These are phyloP conservation scores for Cyclura pinguis DNA, from an alignment of 2,797 vertebrate species.

Conservation along the genomic window DNA sequence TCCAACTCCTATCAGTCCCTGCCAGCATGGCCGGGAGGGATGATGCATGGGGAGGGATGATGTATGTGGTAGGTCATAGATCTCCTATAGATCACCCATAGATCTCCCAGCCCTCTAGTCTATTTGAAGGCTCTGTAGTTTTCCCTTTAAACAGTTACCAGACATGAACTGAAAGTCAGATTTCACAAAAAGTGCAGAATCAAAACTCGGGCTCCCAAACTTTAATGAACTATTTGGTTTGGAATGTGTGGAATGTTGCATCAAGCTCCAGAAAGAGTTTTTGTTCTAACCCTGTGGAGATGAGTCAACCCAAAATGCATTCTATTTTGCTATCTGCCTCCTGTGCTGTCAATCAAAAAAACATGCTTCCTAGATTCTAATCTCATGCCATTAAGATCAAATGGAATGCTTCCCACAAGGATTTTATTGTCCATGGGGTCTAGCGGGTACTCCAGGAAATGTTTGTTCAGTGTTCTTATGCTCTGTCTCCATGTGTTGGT, in stretches of 20 bases:
- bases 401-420: background rate
- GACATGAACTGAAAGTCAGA: background rate
- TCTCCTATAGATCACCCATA: background rate
- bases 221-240: background rate
- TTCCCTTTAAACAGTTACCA: background rate
- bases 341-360: constrained; percentile 19
- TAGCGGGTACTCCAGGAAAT: constrained; percentile 21
- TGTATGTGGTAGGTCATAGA: too few species aligned
- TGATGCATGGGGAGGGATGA: too few species aligned
- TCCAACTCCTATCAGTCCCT: too few species aligned
- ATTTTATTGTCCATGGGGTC: background rate
- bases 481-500: background rate
- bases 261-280: background rate
- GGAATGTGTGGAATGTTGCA: background rate
- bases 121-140: background rate
- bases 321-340: background rate
- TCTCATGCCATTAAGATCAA: background rate
- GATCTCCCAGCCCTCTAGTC: background rate
- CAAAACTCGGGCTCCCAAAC: background rate
- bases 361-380: constrained; percentile 8
- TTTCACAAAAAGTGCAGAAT: background rate
- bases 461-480: constrained; percentile 7
- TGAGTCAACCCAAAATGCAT: background rate
- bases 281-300: background rate
- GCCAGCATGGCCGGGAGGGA: too few species aligned